A percentile compares a stretch with the other conserved stretches of the same genome.
Evolutionary conservation across 2,888 invertebrate species (phyloP).

Genomic region (Leptinotarsa tumamoca): DNA sequence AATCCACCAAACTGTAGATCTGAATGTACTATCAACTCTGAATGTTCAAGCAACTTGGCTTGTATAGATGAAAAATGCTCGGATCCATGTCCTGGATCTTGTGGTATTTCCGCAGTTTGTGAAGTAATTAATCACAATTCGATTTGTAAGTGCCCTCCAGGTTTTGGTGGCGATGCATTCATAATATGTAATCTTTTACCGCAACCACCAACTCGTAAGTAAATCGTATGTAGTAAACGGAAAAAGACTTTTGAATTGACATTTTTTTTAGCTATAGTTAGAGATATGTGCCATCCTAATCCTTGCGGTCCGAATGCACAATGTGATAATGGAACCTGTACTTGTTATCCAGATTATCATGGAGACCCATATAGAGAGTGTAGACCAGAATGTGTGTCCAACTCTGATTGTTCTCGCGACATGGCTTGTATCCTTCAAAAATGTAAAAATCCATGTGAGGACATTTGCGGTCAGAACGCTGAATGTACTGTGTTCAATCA

Average conservation of each 20-base stretch:
- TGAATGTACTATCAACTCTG: constrained; percentile 75
- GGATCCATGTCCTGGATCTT: constrained; percentile 87
- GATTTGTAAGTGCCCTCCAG: constrained; percentile 78
- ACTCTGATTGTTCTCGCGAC: constrained; percentile 77
- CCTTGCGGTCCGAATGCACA: constrained; percentile 84
- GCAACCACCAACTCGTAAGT: constrained; percentile 53
- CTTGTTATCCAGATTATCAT: constrained; percentile 80
- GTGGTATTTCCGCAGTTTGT: constrained; percentile 81
- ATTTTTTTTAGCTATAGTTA: constrained; percentile 58
- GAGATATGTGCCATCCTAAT: constrained; percentile 74
- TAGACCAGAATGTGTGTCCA: constrained; percentile 79
- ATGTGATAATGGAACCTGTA: constrained; percentile 80
- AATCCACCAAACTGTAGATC: constrained; percentile 73
- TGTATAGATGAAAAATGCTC: constrained; percentile 82
- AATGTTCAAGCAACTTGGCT: constrained; percentile 80
- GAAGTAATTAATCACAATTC: constrained; percentile 81
- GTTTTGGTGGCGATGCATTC: constrained; percentile 82
- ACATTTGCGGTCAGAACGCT: constrained; percentile 80
- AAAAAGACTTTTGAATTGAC: neutral
- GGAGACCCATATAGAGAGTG: constrained; percentile 82
- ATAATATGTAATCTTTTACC: constrained; percentile 66
- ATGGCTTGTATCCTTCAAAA: constrained; percentile 79
- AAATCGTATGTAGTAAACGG: neutral
- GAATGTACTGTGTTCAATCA: constrained; percentile 80
- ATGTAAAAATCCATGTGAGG: constrained; percentile 83